Conservation (phyloP, 2,797 vertebrate species). For the Parauchenoglanis punctatus region DNA sequence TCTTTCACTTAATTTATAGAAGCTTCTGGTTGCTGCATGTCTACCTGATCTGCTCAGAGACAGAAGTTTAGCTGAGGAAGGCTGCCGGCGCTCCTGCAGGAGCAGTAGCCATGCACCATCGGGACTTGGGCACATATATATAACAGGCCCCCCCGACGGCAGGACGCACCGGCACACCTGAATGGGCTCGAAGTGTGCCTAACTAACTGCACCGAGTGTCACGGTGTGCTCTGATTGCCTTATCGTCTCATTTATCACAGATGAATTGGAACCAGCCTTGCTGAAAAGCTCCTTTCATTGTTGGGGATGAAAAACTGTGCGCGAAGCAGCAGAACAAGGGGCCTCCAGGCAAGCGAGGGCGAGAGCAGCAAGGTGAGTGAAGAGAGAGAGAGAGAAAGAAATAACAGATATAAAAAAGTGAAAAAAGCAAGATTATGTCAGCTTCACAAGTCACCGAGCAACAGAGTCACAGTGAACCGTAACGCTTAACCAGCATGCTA, state of each 20-base stretch:
- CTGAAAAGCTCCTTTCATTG: constrained; percentile 87
- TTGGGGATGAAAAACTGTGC: constrained; percentile 80
- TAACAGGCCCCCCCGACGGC: constrained; percentile 71
- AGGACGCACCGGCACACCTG: constrained; percentile 86
- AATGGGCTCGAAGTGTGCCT: constrained; percentile 86
- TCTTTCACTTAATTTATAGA: background rate
- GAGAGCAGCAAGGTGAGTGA: constrained; percentile 59
- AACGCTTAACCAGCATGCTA: constrained; percentile 58
- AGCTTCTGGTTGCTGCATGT: background rate
- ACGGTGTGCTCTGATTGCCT: constrained; percentile 92
- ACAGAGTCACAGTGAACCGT: constrained; percentile 56
- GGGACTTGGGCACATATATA: constrained; percentile 79
- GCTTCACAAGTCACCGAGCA: constrained; percentile 55
- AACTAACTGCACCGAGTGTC: constrained; percentile 87
- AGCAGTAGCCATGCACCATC: constrained; percentile 77
- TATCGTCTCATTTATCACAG: constrained; percentile 98
- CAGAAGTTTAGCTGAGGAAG: constrained; percentile 50
- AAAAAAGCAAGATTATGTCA: constrained; percentile 57
- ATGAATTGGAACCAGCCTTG: constrained; percentile 94
- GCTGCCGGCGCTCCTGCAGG: constrained; percentile 74
- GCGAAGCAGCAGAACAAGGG: constrained; percentile 68
- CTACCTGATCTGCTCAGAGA: constrained; percentile 27
- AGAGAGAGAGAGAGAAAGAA: constrained; percentile 56
- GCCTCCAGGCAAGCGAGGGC: constrained; percentile 64
- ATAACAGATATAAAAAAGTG: constrained; percentile 46